Evolutionary conservation across 2,113 vertebrate species (phyloP), one percentile per base, ranked within the genome.

Genomic region (Caloenas nicobarica): DNA sequence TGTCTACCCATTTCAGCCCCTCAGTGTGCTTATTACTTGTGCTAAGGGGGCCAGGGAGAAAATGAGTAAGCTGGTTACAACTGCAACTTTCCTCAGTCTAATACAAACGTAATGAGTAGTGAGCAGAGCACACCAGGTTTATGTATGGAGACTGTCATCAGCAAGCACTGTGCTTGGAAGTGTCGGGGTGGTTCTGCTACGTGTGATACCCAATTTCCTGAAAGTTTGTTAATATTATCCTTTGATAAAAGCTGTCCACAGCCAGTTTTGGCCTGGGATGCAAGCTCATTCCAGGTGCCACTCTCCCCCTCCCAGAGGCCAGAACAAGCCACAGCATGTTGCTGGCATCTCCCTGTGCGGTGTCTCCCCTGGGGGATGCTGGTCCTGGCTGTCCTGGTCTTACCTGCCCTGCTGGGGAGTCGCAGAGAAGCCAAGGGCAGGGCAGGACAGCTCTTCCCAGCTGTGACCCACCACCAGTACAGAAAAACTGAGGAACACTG

Each of bases 281-380:
- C 22, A 17, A 91, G 22, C 28, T 70, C 13, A 7, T 54, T 77
- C 40, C 46, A 70, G 48, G 13, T 4, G 2, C 40, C 4, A 0
- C 64, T n/a, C 29, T 74, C 8, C 42, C 21, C 9, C 23, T 81
- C 50, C 64, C 4, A 1, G 14, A 60, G 38, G 44, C 33, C 64
- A 70, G 64, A 34, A 40, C 22, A 51, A 80, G 7, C 3, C 18
- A 44, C 36, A 61, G 46, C 0, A 2, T 3, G 0, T 16, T 65
- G 70, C 58, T 80, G 71, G 50, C 40, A 70, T 31, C 28, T 90
- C 82, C 31, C 25, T 6, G 15, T 10, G 36, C 40, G 38, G 7
- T 62, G 36, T 64, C 33, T 71, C 60, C 72, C 34, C 25, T 0
- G 0, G 16, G 6, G 19, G 9, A 40, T 44, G 29, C 34, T 0